Base-by-base conservation (phyloP, 23 tunicate species). In the Aplidium turbinatum region DNA sequence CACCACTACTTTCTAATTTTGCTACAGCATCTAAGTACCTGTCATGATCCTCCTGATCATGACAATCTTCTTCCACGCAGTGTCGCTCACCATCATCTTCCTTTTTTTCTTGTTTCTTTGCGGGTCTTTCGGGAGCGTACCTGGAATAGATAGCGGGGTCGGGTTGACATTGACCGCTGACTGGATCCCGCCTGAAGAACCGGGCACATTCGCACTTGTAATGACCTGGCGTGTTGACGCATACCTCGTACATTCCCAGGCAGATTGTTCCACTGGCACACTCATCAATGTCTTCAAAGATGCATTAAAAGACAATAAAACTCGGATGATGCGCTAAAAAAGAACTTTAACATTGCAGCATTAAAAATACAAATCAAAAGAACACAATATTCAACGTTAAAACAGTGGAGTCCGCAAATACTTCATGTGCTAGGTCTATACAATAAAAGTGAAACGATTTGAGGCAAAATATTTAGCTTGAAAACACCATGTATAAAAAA, bases 161-260 rank as follows among this genome's bases (percentile, higher is more conserved):
- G 24, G 97, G 97, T 48, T 91, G 97, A 73, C 97, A 91, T 50
- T 91, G 97, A 21, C 89, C 89, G 48, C 85, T 57, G 32, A 70
- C 80, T 1, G 89, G 82, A 58, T 91, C 97, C 19, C 97, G 90
- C 1, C 97, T 72, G 86, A 91, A 91, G 58, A 85, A 91, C 18
- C 97, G 77, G 13, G 97, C 97, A 54, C 97, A 91, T 54, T 84
- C 92, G 83, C 97, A 91, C 40, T 73, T 84, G 86, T 91, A 91
- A 47, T 91, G 97, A 28, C 97, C 97, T 62, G 89, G 77, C 25
- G 97, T 91, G 75, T 91, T 91, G 79, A 91, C 79, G 52, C 97
- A 91, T 1, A 80, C 87, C 47, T 91, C 97, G 79, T 91, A 91
- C 97, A 91, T 91, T 9, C 97, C 97, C 29, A 91, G 76, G 72